Evolutionary conservation across 2,113 vertebrate species (phyloP), one percentile per base, ranked within the genome.

Genomic region (Anarhynchus alexandrinus): DNA sequence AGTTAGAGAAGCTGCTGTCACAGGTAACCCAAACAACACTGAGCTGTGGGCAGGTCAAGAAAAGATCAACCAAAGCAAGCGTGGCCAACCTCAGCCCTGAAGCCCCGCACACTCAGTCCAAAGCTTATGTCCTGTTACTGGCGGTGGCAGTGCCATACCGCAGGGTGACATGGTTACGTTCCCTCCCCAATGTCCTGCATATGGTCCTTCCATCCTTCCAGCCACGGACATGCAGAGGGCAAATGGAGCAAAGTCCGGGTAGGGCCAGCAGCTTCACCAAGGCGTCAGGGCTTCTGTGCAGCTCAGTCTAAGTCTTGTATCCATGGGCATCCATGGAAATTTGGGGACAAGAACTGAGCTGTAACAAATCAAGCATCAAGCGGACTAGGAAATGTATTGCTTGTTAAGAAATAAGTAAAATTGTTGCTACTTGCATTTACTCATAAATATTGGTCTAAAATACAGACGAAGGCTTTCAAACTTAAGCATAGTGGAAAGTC

Each of bases 141-240:
- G 8, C 27, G 29, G 27, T 13, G 52, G 65, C 49, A 34, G 34
- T 9, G 34, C 52, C 23, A 3, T 6, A 4, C 38, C 15, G 20
- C 52, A 61, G 40, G 19, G 4, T 11, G 30, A 12, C 30, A 25
- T 3, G 11, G 19, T 42, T n/a, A 7, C 0, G 0, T 19, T 71
- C 32, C 32, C 32, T 42, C 62, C 69, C 38, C 64, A 19, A 0
- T 16, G 30, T 17, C 58, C 34, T 43, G 4, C 16, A 5, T 2
- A 1, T 1, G 8, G 12, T 43, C n/a, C 30, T 77, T 38, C 52
- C 10, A 2, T 73, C 58, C 42, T 58, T 72, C 78, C 23, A 58
- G 45, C 30, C 1, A 0, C 1, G 2, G 12, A 13, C 9, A 10
- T 0, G 3, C 1, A 0, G 12, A 0, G 8, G 42, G 30, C 34